These are phyloP conservation scores for Mesopsocus fuscifrons DNA, from an alignment of 2,888 invertebrate genomes.

Conservation along the genomic window DNA sequence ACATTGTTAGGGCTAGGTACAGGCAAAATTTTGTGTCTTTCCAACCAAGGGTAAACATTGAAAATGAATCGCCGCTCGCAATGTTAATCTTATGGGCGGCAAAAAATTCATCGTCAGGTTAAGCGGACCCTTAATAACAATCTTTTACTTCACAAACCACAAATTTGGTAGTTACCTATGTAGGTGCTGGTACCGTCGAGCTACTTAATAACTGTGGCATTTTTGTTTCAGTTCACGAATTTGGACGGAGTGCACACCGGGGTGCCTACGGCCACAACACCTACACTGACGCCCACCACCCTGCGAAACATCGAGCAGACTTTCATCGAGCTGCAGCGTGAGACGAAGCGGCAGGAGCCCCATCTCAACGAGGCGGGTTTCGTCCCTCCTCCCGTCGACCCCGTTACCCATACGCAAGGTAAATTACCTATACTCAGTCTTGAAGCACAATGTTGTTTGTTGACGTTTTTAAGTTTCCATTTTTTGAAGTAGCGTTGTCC, in stretches of 20 bases:
- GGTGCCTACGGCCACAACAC: slow-evolving; percentile 81
- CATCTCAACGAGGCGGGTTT: slow-evolving; percentile 80
- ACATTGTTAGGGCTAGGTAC: no score
- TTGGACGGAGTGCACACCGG: slow-evolving; percentile 30
- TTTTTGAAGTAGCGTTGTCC: slow-evolving; percentile 6
- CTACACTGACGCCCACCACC: slow-evolving; percentile 86
- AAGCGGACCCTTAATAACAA: no score
- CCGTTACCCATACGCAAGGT: slow-evolving; percentile 19
- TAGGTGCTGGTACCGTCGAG: no score
- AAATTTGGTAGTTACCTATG: no score
- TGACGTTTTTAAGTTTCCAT: background rate
- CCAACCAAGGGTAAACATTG: no score
- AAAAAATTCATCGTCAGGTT: no score
- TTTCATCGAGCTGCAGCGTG: slow-evolving; percentile 67
- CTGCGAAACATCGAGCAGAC: slow-evolving; percentile 77
- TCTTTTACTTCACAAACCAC: no score
- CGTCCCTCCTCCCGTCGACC: slow-evolving; percentile 58
- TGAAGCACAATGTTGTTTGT: no score
- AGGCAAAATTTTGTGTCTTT: no score
- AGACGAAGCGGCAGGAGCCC: slow-evolving; percentile 45
- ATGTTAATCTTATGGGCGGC: no score
- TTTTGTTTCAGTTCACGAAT: slow-evolving; percentile 19
- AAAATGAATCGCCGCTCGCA: no score
- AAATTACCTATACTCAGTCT: slow-evolving; percentile 1
- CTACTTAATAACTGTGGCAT: no score